Base-by-base conservation (phyloP, 2,797 vertebrate genomes). In the Labroides dimidiatus region DNA sequence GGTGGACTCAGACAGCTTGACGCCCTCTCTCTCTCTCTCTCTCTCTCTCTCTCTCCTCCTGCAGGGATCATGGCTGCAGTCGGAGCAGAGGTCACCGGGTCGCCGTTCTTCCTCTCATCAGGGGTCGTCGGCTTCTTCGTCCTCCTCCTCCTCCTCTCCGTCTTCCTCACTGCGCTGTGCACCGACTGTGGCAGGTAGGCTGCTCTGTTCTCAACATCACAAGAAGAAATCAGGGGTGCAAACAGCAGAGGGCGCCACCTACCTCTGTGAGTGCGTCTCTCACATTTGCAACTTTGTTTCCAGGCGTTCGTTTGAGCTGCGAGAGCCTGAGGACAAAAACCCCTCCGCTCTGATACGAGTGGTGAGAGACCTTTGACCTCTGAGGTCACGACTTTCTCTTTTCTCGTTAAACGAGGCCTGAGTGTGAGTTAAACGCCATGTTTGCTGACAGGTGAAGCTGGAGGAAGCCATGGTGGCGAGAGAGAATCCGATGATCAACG, bases 161-260 rank as follows among this genome's bases (percentile, higher is more conserved):
- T 94, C 72, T 75, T 89, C 45, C 81, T 94, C 74, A 72, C 85
- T 0, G 49, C 83, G 42, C 84, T 94, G 30, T 94, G 94, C 78
- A 81, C 75, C 14, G 64, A 81, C 63, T 94, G 94, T 56, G 49
- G n/a, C 64, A 93, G 86, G 94, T 94, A 53, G 69, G 83, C 23
- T 24, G 17, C 17, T 24, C 39, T 12, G 3, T 39, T 14, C 24
- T 27, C 24, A 27, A 27, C 24, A 3, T 27, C 24, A 27, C 24
- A n/a, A n/a, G n/a, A n/a, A n/a, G n/a, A n/a, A n/a, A n/a, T 27
- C 24, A 39, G 37, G 10, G 37, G 13, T 39, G 11, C 2, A 2
- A 33, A 13, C 37, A 39, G 37, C 11, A 39, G 37, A 39, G 37
- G 37, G 37, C 37, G 37, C 37, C 30, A 33, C 7, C 8, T 33